Evolutionary conservation across 1,140 invertebrate species (phyloP).

Genomic region (Lucilia cuprina): DNA sequence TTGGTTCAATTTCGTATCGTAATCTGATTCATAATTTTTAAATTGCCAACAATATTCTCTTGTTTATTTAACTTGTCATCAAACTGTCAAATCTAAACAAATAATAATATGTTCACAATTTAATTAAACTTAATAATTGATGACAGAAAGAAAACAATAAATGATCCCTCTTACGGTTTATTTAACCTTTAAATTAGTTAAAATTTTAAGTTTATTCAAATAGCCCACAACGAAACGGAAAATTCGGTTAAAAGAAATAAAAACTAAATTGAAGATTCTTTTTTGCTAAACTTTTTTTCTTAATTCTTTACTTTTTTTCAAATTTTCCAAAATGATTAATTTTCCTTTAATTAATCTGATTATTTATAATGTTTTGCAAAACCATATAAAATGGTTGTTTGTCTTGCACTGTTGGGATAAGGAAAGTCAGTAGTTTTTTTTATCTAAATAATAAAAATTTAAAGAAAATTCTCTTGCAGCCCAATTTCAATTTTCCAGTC

Average conservation of each 20-base stretch:
- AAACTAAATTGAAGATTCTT: too few species aligned
- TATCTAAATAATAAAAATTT: neutral
- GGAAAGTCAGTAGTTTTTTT: slow-evolving; percentile 30
- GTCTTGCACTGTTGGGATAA: slow-evolving; percentile 29
- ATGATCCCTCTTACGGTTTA: neutral
- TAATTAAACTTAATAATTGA: neutral
- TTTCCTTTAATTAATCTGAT: slow-evolving; percentile 22
- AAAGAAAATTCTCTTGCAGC: neutral
- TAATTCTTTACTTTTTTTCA: neutral
- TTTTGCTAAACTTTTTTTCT: too few species aligned
- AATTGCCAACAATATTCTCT: neutral
- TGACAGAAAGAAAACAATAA: neutral
- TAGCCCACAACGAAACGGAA: neutral
- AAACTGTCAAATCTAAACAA: neutral
- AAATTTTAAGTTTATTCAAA: neutral
- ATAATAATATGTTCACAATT: neutral
- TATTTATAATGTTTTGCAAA: slow-evolving; percentile 24
- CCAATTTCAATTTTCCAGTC: neutral
- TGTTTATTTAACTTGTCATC: neutral
- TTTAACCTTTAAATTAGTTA: neutral
- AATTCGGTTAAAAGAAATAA: neutral
- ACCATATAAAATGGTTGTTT: slow-evolving; percentile 7
- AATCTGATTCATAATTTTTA: neutral
- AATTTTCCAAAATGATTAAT: neutral
- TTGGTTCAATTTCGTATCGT: too few species aligned